Percentiles rank a stretch among this genome's conserved stretches.
Evolutionary conservation across 2,888 invertebrate genomes (phyloP).

Genomic region (Athripsodes cinereus): DNA sequence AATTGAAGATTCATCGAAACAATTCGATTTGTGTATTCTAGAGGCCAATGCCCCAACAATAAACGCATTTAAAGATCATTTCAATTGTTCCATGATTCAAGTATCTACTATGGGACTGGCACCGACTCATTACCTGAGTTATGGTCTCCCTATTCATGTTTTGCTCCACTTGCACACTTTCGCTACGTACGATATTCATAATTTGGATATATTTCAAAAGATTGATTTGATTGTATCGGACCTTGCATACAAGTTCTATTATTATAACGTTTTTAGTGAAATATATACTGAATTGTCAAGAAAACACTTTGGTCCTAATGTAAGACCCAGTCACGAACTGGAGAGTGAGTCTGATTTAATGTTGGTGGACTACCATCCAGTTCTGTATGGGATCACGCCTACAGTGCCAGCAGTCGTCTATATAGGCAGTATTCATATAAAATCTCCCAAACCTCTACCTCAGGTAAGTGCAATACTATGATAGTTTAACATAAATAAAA

Average conservation of each 20-base stretch:
- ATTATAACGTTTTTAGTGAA: conserved; percentile 7
- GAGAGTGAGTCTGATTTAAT: conserved; percentile 45
- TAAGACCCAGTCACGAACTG: conserved; percentile 37
- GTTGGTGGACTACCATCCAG: conserved; percentile 40
- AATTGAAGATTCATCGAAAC: conserved; percentile 36
- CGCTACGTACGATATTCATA: conserved; percentile 37
- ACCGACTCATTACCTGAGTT: conserved; percentile 45
- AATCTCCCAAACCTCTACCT: conserved; percentile 36
- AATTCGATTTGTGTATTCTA: conserved; percentile 52
- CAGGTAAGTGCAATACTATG: conserved; percentile 36
- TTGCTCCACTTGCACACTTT: conserved; percentile 47
- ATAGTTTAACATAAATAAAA: too few species aligned
- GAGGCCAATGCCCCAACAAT: conserved; percentile 49
- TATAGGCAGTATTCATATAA: conserved; percentile 43
- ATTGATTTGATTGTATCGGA: conserved; percentile 16
- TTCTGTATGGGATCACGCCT: conserved; percentile 41
- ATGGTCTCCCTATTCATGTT: conserved; percentile 50
- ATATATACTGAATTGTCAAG: conserved; percentile 25
- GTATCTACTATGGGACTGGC: conserved; percentile 46
- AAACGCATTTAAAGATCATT: conserved; percentile 49
- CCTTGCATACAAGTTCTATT: too few species aligned
- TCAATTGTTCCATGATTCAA: conserved; percentile 49
- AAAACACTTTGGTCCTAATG: conserved; percentile 30
- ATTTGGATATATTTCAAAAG: conserved; percentile 39
- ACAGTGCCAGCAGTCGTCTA: conserved; percentile 37